These are phyloP conservation scores for Geotrupes spiniger DNA, from an alignment of 2,888 invertebrate species.

Conservation along the genomic window DNA sequence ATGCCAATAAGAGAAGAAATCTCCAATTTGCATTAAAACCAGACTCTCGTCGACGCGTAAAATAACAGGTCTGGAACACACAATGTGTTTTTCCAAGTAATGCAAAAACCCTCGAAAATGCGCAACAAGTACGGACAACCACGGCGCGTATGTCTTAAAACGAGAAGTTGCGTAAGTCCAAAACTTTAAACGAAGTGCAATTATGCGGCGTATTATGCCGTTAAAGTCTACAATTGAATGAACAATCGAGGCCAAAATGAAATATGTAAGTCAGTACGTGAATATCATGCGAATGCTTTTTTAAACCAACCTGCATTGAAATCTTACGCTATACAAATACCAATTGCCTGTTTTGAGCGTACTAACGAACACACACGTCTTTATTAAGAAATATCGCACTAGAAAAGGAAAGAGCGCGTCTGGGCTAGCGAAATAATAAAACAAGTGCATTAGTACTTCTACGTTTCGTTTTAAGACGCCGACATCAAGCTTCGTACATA, in stretches of 20 bases:
- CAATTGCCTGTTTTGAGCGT: neutral
- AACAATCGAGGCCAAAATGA: slow-evolving; percentile 7
- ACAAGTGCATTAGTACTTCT: too few relatives aligned
- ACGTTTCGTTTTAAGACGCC: too few relatives aligned
- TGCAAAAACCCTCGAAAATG: too few relatives aligned
- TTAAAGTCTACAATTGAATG: slow-evolving; percentile 7
- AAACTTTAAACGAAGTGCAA: slow-evolving; percentile 5
- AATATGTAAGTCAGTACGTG: slow-evolving; percentile 7
- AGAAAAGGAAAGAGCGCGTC: neutral
- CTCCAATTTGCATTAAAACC: too few relatives aligned
- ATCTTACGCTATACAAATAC: slow-evolving; percentile 4
- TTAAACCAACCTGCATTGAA: slow-evolving; percentile 4
- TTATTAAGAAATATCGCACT: slow-evolving; percentile 3
- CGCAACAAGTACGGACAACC: neutral
- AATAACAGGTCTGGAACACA: too few relatives aligned
- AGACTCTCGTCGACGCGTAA: too few relatives aligned
- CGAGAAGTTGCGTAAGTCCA: slow-evolving; percentile 5
- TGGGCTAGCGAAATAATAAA: neutral
- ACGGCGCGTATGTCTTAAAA: neutral
- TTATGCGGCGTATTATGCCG: too few relatives aligned
- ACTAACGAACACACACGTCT: slow-evolving; percentile 1
- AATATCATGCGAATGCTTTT: slow-evolving; percentile 6
- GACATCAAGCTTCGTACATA: too few relatives aligned
- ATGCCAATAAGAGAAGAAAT: too few relatives aligned
- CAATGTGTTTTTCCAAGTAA: too few relatives aligned